A percentile compares a stretch with the other conserved stretches of the same genome.
Evolutionary conservation across 2,888 invertebrate species (phyloP).

Genomic region (Cephus spinipes): DNA sequence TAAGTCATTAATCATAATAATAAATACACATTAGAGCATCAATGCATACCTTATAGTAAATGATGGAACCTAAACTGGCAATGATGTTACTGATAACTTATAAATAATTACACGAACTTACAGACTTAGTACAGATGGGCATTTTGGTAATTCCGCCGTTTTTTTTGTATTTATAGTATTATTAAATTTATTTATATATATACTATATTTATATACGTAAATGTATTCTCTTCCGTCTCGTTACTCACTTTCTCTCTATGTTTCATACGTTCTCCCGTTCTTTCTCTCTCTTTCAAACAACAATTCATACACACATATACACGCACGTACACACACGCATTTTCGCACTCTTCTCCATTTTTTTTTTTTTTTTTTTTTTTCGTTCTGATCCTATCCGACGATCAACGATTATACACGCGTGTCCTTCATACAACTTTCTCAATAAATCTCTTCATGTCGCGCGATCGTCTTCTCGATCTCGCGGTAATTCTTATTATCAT

Average conservation of each 20-base stretch:
- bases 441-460: not conserved
- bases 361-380: slow-evolving; percentile 21
- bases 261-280: slow-evolving; percentile 22
- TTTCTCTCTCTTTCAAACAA: slow-evolving; percentile 15
- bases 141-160: slow-evolving; percentile 31
- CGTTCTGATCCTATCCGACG: slow-evolving; percentile 27
- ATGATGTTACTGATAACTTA: slow-evolving; percentile 48
- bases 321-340: not conserved
- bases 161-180: slow-evolving; percentile 45
- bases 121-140: slow-evolving; percentile 43
- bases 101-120: slow-evolving; percentile 61
- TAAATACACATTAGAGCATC: slow-evolving; percentile 60
- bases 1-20: slow-evolving; percentile 40
- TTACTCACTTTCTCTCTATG: not conserved
- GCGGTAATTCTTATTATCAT: slow-evolving; percentile 32
- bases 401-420: slow-evolving; percentile 18
- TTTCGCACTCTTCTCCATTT: slow-evolving; percentile 7
- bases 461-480: not conserved
- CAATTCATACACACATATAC: not conserved
- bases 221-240: slow-evolving; percentile 35
- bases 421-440: not conserved
- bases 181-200: slow-evolving; percentile 44
- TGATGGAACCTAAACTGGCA: slow-evolving; percentile 34
- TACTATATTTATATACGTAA: slow-evolving; percentile 51
- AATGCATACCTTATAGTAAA: slow-evolving; percentile 54